Evolutionary conservation across 1,140 invertebrate species (phyloP).

Genomic region (Lysiphlebus fabarum): DNA sequence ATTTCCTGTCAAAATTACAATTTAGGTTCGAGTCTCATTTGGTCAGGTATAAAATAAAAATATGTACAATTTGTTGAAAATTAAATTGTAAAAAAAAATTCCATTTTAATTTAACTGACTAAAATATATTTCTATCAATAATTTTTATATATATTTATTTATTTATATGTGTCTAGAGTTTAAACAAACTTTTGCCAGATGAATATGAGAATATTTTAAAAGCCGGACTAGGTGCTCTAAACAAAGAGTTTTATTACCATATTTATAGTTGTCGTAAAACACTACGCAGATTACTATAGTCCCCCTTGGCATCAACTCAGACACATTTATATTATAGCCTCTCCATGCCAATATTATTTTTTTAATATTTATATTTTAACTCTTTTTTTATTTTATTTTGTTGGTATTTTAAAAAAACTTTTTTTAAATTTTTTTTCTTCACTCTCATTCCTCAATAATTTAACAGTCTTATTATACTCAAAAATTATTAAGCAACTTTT

Average conservation of each 20-base stretch:
- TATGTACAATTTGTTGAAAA: too few species aligned
- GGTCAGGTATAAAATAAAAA: too few species aligned
- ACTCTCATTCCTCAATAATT: not conserved
- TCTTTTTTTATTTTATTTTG: slow-evolving; percentile 29
- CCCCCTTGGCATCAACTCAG: slow-evolving; percentile 26
- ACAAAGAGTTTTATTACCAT: slow-evolving; percentile 52
- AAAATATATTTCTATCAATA: too few species aligned
- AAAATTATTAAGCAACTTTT: too few species aligned
- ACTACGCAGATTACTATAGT: slow-evolving; percentile 50
- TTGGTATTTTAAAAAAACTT: too few species aligned
- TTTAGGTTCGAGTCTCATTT: too few species aligned
- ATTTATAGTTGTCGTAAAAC: slow-evolving; percentile 55
- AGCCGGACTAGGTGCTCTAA: slow-evolving; percentile 47
- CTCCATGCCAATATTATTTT: slow-evolving; percentile 26
- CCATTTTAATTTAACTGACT: too few species aligned
- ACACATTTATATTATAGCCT: slow-evolving; percentile 22
- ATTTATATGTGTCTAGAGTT: too few species aligned
- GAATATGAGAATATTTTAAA: slow-evolving; percentile 33
- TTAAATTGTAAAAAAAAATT: too few species aligned
- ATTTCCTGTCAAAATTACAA: too few species aligned
- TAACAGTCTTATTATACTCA: too few species aligned
- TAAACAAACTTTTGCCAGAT: not conserved
- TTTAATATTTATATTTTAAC: slow-evolving; percentile 8
- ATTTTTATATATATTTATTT: too few species aligned
- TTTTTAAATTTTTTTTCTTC: slow-evolving; percentile 24